Evolutionary conservation across 2,113 vertebrate genomes (phyloP).

Genomic region (Origma solitaria): DNA sequence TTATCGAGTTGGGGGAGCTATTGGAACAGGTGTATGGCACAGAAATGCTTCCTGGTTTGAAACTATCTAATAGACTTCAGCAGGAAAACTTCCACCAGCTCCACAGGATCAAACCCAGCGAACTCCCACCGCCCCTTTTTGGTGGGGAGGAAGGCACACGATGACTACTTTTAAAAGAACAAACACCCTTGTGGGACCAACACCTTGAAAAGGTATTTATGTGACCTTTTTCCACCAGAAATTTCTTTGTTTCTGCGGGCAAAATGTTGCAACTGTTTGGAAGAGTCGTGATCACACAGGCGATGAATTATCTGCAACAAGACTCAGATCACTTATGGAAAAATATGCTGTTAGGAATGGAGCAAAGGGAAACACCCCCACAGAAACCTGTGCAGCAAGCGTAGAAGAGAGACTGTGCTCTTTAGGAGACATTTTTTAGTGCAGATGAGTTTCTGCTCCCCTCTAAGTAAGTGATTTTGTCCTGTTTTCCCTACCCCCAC

Average conservation of each 20-base stretch:
- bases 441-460: not conserved
- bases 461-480: not conserved
- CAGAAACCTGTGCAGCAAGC: not conserved
- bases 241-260: not conserved
- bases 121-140: not conserved
- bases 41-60: not conserved
- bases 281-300: not conserved
- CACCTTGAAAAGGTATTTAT: not conserved
- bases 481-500: not conserved
- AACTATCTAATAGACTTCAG: not conserved
- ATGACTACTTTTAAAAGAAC: not conserved
- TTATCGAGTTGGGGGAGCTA: not conserved
- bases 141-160: not conserved
- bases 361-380: not conserved
- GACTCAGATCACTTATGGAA: not conserved
- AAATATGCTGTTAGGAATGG: not conserved
- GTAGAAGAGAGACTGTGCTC: not conserved
- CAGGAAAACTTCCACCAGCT: not conserved
- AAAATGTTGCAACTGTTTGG: not conserved
- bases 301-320: not conserved
- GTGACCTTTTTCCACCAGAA: not conserved
- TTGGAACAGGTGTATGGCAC: not conserved
- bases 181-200: not conserved
- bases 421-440: not conserved
- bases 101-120: not conserved